Conservation (phyloP, 2,113 vertebrate genomes). For the Gopherus evgoodei region DNA sequence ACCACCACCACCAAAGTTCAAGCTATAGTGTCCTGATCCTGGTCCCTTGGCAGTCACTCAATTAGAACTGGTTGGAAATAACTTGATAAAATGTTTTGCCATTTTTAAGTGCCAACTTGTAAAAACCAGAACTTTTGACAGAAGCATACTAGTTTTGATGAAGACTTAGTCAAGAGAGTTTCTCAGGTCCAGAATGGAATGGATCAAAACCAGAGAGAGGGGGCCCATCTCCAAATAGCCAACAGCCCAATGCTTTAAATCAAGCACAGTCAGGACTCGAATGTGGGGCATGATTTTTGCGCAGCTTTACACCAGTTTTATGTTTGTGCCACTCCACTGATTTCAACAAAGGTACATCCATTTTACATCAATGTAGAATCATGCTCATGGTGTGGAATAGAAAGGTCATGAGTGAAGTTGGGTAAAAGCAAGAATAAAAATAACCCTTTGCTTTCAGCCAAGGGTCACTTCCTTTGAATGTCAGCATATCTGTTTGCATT, state of each 20-base stretch:
- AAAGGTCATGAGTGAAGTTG: not conserved
- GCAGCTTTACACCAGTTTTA: not conserved
- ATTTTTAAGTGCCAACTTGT: not conserved
- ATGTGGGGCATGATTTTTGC: not conserved
- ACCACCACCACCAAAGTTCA: not conserved
- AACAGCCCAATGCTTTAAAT: not conserved
- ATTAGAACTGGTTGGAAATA: not conserved
- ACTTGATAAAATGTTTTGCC: not conserved
- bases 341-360: conserved; percentile 5
- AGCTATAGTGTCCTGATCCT: not conserved
- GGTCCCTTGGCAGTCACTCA: not conserved
- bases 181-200: not conserved
- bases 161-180: not conserved
- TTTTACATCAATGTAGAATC: not conserved
- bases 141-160: not conserved
- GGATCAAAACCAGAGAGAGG: not conserved
- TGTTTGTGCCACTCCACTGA: not conserved
- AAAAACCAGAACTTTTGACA: not conserved
- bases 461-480: not conserved
- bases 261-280: not conserved
- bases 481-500: not conserved
- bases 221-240: not conserved
- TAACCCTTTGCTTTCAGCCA: not conserved
- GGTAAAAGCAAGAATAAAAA: not conserved
- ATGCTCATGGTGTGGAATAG: not conserved